A percentile compares a stretch with the other conserved stretches of the same genome.
These are phyloP conservation scores for Pseudococcus jackbeardsleyi DNA, from an alignment of 2,888 invertebrate species.

Conservation along the genomic window DNA sequence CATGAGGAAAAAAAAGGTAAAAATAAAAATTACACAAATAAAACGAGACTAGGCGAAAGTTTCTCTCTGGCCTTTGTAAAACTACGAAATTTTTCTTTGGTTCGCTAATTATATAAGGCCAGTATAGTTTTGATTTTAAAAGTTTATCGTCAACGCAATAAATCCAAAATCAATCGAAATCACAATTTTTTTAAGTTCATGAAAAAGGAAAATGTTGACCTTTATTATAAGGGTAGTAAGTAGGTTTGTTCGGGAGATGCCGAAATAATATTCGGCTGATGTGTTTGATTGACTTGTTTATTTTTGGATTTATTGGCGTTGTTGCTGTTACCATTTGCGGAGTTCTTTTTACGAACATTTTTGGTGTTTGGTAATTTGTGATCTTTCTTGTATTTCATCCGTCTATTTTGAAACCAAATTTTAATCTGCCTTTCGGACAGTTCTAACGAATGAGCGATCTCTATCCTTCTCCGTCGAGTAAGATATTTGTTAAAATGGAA, in stretches of 20 bases:
- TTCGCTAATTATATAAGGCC: neutral
- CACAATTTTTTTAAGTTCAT: neutral
- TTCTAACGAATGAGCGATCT: slow-evolving; percentile 96
- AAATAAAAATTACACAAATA: slow-evolving; percentile 37
- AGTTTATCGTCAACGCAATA: neutral
- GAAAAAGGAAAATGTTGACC: neutral
- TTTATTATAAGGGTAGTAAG: slow-evolving; percentile 40
- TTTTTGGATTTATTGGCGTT: slow-evolving; percentile 24
- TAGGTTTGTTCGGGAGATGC: slow-evolving; percentile 46
- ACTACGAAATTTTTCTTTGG: neutral
- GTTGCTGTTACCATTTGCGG: neutral
- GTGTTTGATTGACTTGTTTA: slow-evolving; percentile 25
- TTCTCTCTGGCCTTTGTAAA: neutral
- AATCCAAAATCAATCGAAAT: slow-evolving; percentile 39
- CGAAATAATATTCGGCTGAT: neutral
- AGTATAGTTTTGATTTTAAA: slow-evolving; percentile 38
- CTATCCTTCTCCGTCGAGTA: slow-evolving; percentile 93
- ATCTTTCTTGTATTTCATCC: slow-evolving; percentile 91
- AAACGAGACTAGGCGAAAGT: slow-evolving; percentile 32
- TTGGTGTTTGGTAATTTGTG: slow-evolving; percentile 90
- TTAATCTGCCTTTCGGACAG: slow-evolving; percentile 92
- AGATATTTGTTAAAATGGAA: slow-evolving; percentile 98
- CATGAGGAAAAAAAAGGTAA: neutral
- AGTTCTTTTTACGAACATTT: slow-evolving; percentile 79
- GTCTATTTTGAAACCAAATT: slow-evolving; percentile 88